Evolutionary conservation across 2,888 invertebrate genomes (phyloP).

Genomic region (Tortricodes alternella): DNA sequence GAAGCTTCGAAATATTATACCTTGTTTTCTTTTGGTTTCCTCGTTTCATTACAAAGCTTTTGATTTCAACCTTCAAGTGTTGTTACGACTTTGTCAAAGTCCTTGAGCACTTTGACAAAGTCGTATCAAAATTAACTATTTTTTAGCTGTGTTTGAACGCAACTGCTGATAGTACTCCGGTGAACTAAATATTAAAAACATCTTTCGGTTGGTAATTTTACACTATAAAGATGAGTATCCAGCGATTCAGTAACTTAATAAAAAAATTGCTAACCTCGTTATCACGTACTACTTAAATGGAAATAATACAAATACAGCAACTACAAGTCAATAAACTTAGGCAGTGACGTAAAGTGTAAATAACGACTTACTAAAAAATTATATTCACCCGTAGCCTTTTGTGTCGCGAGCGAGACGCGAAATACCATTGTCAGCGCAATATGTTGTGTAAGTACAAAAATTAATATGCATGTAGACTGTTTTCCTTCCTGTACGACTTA

Average conservation of each 20-base stretch:
- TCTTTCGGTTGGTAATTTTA: too few relatives aligned
- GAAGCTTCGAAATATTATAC: background rate
- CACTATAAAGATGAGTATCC: too few relatives aligned
- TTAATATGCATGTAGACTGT: background rate
- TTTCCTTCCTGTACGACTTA: conserved; percentile 1
- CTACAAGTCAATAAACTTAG: background rate
- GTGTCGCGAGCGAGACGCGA: too few relatives aligned
- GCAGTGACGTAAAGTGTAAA: background rate
- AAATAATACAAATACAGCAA: background rate
- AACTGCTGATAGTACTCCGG: too few relatives aligned
- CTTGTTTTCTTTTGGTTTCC: background rate
- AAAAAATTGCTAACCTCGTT: background rate
- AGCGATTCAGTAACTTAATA: too few relatives aligned
- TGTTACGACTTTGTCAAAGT: background rate
- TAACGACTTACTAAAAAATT: background rate
- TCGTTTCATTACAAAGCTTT: background rate
- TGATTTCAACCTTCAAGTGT: background rate
- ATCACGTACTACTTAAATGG: background rate
- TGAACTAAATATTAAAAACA: too few relatives aligned
- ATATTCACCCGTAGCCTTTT: background rate
- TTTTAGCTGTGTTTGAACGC: background rate
- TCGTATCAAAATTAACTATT: background rate
- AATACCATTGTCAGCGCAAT: background rate
- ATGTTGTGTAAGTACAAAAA: background rate
- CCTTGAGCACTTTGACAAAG: too few relatives aligned